These are phyloP conservation scores for Lacerta agilis DNA, from an alignment of 2,797 vertebrate genomes.

Conservation along the genomic window DNA sequence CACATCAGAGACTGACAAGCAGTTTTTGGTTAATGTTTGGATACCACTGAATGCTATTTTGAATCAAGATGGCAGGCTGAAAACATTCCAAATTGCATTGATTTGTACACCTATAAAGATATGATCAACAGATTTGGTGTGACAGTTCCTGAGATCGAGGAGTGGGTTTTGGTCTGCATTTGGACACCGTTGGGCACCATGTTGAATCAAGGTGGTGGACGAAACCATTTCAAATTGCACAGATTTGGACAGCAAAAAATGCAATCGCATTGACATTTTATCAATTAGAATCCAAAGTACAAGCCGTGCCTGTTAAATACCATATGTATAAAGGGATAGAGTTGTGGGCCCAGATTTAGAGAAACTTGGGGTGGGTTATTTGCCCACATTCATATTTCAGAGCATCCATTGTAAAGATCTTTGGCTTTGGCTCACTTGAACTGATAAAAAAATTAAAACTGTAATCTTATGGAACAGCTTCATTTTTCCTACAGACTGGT, in stretches of 20 bases:
- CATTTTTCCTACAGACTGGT: not conserved
- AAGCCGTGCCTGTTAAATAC: not conserved
- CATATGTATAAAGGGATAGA: not conserved
- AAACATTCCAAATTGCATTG: too few species aligned
- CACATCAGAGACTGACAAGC: too few species aligned
- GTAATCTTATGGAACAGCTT: not conserved
- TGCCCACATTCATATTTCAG: not conserved
- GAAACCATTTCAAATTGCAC: too few species aligned
- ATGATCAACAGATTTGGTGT: too few species aligned
- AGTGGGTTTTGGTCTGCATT: too few species aligned
- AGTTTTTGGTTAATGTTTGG: too few species aligned
- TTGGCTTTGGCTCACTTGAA: slow-evolving; percentile 1
- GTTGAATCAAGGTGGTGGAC: too few species aligned
- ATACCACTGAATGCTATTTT: too few species aligned
- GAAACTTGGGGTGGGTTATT: not conserved
- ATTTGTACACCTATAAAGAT: too few species aligned
- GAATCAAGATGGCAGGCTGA: too few species aligned
- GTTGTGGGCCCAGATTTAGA: not conserved
- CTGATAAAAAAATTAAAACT: slow-evolving; percentile 10
- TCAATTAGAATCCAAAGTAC: not conserved
- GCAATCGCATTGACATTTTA: not conserved
- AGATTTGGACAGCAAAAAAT: not conserved
- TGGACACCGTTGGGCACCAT: too few species aligned
- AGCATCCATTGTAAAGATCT: fast-evolving
- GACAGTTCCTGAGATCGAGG: too few species aligned